These are phyloP conservation scores for Microplitis demolitor DNA, from an alignment of 1,140 invertebrate genomes.

Conservation along the genomic window DNA sequence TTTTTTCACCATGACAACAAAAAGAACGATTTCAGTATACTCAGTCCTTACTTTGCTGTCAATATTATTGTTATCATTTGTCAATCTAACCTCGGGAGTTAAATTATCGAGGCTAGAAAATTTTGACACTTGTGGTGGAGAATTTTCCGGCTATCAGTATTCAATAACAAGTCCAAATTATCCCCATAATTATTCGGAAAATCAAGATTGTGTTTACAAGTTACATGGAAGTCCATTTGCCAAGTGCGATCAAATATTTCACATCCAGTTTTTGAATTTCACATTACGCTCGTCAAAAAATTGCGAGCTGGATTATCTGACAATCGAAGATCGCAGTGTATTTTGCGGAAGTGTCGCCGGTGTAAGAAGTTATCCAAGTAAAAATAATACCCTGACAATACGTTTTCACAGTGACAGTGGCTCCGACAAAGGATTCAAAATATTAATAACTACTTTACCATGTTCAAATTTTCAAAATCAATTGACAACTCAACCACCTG, in stretches of 20 bases:
- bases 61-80: not conserved
- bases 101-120: constrained; percentile 6
- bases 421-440: constrained; percentile 57
- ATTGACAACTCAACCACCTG: not conserved
- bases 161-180: constrained; percentile 58
- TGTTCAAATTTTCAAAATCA: constrained; percentile 19
- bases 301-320: constrained; percentile 61
- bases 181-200: constrained; percentile 57
- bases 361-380: constrained; percentile 57
- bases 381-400: constrained; percentile 56
- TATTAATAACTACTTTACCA: constrained; percentile 60
- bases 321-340: constrained; percentile 51
- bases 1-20: not conserved
- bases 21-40: not conserved
- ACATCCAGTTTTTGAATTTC: constrained; percentile 65
- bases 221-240: constrained; percentile 55
- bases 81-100: not conserved
- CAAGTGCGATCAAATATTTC: constrained; percentile 61
- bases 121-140: constrained; percentile 41
- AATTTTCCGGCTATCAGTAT: constrained; percentile 47
- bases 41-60: constrained; percentile 3
- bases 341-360: constrained; percentile 61
- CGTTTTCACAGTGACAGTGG: constrained; percentile 44
- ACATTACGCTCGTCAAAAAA: constrained; percentile 55
- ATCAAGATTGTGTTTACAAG: constrained; percentile 59